Conservation (phyloP, 2,797 vertebrate genomes). For the Sebastes jordani region DNA sequence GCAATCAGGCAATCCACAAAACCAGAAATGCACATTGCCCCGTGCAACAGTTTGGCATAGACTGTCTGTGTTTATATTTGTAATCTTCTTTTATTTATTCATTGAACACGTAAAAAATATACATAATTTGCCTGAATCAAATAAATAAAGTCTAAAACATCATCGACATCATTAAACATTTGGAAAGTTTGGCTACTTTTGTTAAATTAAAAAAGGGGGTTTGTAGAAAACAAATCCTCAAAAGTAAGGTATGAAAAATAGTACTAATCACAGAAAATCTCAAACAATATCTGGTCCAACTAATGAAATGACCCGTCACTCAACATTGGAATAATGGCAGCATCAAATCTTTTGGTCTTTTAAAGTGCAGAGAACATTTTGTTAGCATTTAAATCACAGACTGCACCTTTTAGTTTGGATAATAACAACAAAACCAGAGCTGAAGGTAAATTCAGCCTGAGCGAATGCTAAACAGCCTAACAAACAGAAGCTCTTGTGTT, state of each 20-base stretch:
- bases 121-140: too few relatives aligned
- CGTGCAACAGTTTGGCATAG: too few relatives aligned
- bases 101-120: not conserved
- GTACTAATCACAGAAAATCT: not conserved
- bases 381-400: not conserved
- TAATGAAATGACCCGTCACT: not conserved
- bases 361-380: not conserved
- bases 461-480: not conserved
- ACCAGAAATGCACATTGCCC: not conserved
- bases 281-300: not conserved
- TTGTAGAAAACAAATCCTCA: not conserved
- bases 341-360: not conserved
- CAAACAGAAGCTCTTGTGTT: not conserved
- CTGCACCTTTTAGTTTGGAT: not conserved
- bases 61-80: too few relatives aligned
- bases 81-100: not conserved
- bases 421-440: not conserved
- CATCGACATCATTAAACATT: too few relatives aligned
- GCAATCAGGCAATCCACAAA: not conserved
- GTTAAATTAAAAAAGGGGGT: too few relatives aligned
- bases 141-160: too few relatives aligned
- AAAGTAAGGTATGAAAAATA: not conserved
- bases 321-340: too few relatives aligned
- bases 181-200: too few relatives aligned
- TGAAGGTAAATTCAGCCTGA: not conserved